phyloP scores from a whole-genome alignment of 2,113 vertebrate genomes.

The Oreotrochilus melanogaster region DNA sequence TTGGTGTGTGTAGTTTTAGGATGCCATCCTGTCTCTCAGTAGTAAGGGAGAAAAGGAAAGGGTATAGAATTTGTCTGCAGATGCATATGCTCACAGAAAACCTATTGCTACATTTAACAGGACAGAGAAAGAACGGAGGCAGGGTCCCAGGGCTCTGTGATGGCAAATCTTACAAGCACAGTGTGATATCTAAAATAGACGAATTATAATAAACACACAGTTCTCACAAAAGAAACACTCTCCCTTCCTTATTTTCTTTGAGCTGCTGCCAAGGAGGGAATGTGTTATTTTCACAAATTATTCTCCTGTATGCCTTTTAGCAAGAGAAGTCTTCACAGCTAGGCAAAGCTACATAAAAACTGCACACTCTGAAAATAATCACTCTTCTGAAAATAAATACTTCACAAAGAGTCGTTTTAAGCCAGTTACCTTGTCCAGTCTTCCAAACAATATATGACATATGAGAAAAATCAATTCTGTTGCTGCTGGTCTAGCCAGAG shows the following conservation, averaged over 20 bases:
- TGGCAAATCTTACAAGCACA: not conserved
- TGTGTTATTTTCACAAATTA: conserved; percentile 44
- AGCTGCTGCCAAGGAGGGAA: conserved; percentile 52
- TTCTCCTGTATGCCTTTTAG: conserved; percentile 32
- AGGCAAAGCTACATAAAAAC: not conserved
- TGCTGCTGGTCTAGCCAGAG: not conserved
- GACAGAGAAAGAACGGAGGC: not conserved
- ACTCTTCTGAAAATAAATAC: not conserved
- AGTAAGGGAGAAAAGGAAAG: not conserved
- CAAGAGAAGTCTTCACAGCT: not conserved
- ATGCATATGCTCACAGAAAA: not conserved
- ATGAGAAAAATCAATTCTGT: not conserved
- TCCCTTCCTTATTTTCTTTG: conserved; percentile 44
- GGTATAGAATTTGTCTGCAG: not conserved
- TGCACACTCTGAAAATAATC: not conserved
- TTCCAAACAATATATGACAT: not conserved
- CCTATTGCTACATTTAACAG: not conserved
- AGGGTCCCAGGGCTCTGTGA: not conserved
- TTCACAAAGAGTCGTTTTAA: not conserved
- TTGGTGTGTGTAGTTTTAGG: not conserved
- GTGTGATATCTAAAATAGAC: conserved; percentile 4
- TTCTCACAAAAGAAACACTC: not conserved
- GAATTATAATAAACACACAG: not conserved
- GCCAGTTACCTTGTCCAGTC: not conserved
- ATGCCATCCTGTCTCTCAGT: not conserved